phyloP scores from a whole-genome alignment of 2,797 vertebrate species.

The Loriculus beryllinus region DNA sequence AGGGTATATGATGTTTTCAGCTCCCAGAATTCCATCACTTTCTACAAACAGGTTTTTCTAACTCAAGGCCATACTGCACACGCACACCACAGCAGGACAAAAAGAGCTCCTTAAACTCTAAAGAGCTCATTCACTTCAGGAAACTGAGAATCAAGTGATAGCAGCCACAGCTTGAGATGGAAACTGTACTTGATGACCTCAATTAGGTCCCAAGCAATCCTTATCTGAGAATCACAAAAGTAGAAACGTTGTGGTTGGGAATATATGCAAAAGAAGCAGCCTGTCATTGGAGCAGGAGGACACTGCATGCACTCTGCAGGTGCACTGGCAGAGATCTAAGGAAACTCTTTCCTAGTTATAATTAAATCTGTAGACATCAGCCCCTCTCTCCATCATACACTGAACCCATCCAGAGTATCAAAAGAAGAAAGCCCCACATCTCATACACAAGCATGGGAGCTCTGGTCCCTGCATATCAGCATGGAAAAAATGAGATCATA shows the following conservation, averaged over 20 bases:
- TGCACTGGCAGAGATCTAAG: neutral
- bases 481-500: neutral
- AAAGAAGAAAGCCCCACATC: neutral
- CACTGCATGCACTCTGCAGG: neutral
- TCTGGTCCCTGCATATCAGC: neutral
- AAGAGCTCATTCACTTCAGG: neutral
- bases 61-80: neutral
- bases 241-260: neutral
- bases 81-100: neutral
- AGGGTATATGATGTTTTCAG: neutral
- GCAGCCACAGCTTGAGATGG: neutral
- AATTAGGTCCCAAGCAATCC: neutral
- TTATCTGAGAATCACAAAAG: neutral
- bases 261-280: neutral
- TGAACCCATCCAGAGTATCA: neutral
- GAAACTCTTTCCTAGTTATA: neutral
- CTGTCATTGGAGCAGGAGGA: neutral
- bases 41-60: neutral
- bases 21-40: neutral
- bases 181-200: neutral
- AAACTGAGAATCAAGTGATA: neutral
- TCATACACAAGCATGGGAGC: fast-evolving
- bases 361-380: neutral
- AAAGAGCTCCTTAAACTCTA: neutral
- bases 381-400: neutral